Evolutionary conservation across 2,113 vertebrate species (phyloP), one percentile per base, ranked within the genome.

Genomic region (Caracal caracal): DNA sequence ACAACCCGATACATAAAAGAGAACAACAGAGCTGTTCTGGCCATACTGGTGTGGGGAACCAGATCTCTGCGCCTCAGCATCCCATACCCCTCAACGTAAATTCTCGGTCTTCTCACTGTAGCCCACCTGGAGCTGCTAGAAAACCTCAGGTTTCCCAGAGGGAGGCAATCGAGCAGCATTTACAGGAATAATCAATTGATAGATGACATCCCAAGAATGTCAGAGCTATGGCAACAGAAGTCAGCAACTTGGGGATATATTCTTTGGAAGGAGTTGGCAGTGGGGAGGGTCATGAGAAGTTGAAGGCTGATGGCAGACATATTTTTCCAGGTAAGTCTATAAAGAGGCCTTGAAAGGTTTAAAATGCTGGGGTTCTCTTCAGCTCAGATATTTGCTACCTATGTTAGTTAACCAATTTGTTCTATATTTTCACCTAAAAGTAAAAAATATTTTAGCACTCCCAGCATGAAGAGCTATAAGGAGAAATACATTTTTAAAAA

Each of bases 11-110:
- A 65, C 1, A 19, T 15, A 53, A 88, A 88, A 76, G n/a, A 71
- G 5, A 51, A 86, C 66, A 76, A 5, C n/a, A 33, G 4, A 47
- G 28, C 15, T 78, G 0, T 24, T 75, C 40, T 49, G 30, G 37
- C 26, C 17, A 22, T 6, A 17, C 20, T 10, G 61, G 35, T 0
- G 30, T 68, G 16, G 2, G 3, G 7, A 24, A 40, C 2, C 0
- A 28, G 53, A 79, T 65, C 11, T 28, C 24, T 10, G 10, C 6
- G 7, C n/a, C 5, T 53, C 73, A 49, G 16, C 15, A 15, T 37
- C 26, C 0, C 0, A 26, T 28, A 28, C 6, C 1, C 5, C 19
- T 16, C 1, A 0, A 0, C 2, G 0, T 0, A 33, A 6, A 11
- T 49, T 82, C 13, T 76, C 30, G 2, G 3, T 56, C 30, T 79